A percentile compares a stretch with the other conserved stretches of the same genome.
phyloP scores from a whole-genome alignment of 2,888 invertebrate species.

The Laothoe populi region DNA sequence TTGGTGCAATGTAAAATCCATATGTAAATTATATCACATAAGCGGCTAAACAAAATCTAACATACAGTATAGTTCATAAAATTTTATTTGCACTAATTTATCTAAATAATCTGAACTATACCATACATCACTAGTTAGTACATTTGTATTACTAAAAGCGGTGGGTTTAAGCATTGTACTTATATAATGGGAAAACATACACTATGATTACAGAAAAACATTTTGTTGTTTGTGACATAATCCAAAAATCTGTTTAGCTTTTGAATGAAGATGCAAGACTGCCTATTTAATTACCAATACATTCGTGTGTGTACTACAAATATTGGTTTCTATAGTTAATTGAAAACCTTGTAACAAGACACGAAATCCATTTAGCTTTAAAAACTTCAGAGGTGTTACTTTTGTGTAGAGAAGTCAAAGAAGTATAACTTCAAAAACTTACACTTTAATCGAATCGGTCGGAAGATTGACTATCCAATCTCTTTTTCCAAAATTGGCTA shows the following conservation, averaged over 20 bases:
- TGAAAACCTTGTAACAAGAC: too few relatives aligned
- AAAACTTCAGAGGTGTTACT: too few relatives aligned
- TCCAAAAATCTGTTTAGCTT: not conserved
- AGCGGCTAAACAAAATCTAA: constrained; percentile 34
- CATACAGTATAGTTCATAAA: not conserved
- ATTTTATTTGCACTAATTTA: not conserved
- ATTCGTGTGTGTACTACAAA: too few relatives aligned
- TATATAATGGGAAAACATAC: constrained; percentile 19
- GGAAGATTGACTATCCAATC: too few relatives aligned
- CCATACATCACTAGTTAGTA: constrained; percentile 10
- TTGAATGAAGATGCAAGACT: too few relatives aligned
- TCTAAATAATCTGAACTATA: constrained; percentile 6
- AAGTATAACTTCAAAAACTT: too few relatives aligned
- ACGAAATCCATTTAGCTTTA: too few relatives aligned
- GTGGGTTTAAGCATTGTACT: constrained; percentile 28
- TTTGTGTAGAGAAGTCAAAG: too few relatives aligned
- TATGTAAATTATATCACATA: constrained; percentile 43
- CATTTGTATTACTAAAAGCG: constrained; percentile 30
- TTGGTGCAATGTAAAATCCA: not conserved
- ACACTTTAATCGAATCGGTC: too few relatives aligned
- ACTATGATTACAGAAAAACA: not conserved
- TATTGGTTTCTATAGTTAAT: too few relatives aligned
- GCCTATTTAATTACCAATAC: too few relatives aligned
- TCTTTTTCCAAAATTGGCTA: too few relatives aligned
- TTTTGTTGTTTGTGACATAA: constrained; percentile 3